Evolutionary conservation across 2,797 vertebrate species (phyloP).

Genomic region (Trematomus bernacchii): DNA sequence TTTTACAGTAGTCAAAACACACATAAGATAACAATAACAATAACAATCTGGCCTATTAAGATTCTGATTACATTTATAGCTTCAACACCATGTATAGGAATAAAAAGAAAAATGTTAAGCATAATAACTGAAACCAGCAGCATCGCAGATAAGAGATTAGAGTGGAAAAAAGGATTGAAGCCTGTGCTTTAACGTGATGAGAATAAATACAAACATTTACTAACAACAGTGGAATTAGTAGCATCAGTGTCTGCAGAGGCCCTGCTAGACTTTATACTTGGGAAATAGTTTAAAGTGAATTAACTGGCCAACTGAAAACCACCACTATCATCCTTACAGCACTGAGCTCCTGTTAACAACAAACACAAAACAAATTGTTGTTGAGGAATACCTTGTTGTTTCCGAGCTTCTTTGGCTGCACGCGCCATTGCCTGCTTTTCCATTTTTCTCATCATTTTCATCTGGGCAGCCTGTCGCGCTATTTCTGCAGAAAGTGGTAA

Average conservation of each 20-base stretch:
- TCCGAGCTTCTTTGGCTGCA: constrained; percentile 97
- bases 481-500: constrained; percentile 88
- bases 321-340: constrained; percentile 24
- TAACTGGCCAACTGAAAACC: constrained; percentile 37
- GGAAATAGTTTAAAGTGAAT: constrained; percentile 48
- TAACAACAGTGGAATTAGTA: constrained; percentile 49
- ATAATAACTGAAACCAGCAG: constrained; percentile 42
- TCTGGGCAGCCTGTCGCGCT: constrained; percentile 96
- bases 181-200: constrained; percentile 45
- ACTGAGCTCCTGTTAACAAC: constrained; percentile 12
- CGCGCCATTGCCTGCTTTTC: constrained; percentile 97
- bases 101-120: constrained; percentile 6
- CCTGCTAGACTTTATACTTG: constrained; percentile 35
- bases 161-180: constrained; percentile 60
- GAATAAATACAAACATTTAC: constrained; percentile 50
- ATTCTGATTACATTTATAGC: constrained; percentile 21
- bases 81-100: neutral
- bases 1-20: neutral
- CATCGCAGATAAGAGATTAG: constrained; percentile 48
- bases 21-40: no score
- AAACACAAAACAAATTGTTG: neutral
- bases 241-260: constrained; percentile 25
- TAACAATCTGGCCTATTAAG: no score
- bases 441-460: constrained; percentile 98
- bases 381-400: constrained; percentile 91